Percentiles rank a stretch among this genome's conserved stretches.
Evolutionary conservation across 1,140 invertebrate species (phyloP).

Genomic region (Hesperophylax magnus): DNA sequence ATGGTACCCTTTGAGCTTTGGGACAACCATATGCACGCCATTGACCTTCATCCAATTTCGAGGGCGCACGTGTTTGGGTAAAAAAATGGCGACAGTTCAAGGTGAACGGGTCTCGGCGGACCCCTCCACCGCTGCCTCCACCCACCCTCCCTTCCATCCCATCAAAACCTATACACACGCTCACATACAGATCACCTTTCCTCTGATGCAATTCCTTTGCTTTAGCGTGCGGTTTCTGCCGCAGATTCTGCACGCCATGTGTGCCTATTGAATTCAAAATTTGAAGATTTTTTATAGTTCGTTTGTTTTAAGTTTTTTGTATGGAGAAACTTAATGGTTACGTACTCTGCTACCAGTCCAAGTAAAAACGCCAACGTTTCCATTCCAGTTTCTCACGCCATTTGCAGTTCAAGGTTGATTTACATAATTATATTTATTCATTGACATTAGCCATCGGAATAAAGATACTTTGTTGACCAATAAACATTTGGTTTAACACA

Average conservation of each 20-base stretch:
- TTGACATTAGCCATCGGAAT: background rate
- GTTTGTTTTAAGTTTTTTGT: conserved; percentile 20
- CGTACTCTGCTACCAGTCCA: background rate
- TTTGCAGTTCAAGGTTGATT: background rate
- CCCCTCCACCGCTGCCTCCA: background rate
- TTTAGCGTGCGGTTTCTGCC: conserved; percentile 13
- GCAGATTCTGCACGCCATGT: conserved; percentile 31
- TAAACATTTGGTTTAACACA: too few relatives aligned
- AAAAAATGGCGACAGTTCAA: conserved; percentile 57
- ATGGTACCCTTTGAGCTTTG: background rate
- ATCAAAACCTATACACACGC: background rate
- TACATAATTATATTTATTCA: background rate
- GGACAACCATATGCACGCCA: conserved; percentile 32
- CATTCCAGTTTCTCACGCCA: background rate
- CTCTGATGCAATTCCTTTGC: conserved; percentile 32
- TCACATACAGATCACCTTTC: conserved; percentile 22
- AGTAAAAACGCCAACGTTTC: background rate
- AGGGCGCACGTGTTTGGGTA: conserved; percentile 54
- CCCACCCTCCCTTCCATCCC: background rate
- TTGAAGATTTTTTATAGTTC: background rate
- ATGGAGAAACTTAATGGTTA: background rate
- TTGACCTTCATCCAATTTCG: conserved; percentile 53
- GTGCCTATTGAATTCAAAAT: conserved; percentile 27
- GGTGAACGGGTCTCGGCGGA: conserved; percentile 44
- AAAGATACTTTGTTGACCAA: too few relatives aligned